phyloP scores from a whole-genome alignment of 2,113 vertebrate species.

The Catharus bicknelli region DNA sequence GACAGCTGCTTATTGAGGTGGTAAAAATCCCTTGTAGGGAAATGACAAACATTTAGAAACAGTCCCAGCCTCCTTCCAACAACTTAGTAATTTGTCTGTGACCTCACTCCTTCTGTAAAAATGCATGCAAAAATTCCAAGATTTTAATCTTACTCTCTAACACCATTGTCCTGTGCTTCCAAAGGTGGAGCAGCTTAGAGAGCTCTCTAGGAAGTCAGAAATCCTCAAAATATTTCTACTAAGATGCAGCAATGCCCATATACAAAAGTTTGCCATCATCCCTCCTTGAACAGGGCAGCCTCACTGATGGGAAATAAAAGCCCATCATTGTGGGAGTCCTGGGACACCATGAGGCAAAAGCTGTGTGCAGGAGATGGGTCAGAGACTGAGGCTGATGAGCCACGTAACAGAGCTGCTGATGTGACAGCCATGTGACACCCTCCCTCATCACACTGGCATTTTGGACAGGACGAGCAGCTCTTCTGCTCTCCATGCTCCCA shows the following conservation, averaged over 20 bases:
- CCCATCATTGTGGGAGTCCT: accelerated
- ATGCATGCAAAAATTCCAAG: not conserved
- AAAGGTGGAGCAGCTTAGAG: not conserved
- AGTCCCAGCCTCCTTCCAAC: not conserved
- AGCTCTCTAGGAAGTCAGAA: not conserved
- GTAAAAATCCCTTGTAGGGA: not conserved
- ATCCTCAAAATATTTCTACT: not conserved
- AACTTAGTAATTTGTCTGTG: not conserved
- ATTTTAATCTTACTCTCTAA: not conserved
- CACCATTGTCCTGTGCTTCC: not conserved
- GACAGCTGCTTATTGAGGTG: not conserved
- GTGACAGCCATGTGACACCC: accelerated
- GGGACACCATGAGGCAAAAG: not conserved
- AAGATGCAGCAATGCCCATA: not conserved
- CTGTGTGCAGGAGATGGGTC: not conserved
- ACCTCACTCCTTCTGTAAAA: not conserved
- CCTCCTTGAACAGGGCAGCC: not conserved
- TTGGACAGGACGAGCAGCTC: not conserved
- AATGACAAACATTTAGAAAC: not conserved
- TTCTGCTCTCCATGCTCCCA: not conserved
- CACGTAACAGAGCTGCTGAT: accelerated
- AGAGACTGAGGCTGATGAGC: not conserved
- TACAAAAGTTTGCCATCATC: not conserved
- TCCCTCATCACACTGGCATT: not conserved
- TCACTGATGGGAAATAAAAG: not conserved